These are phyloP conservation scores for Popillia japonica DNA, from an alignment of 1,140 invertebrate species.

Conservation along the genomic window DNA sequence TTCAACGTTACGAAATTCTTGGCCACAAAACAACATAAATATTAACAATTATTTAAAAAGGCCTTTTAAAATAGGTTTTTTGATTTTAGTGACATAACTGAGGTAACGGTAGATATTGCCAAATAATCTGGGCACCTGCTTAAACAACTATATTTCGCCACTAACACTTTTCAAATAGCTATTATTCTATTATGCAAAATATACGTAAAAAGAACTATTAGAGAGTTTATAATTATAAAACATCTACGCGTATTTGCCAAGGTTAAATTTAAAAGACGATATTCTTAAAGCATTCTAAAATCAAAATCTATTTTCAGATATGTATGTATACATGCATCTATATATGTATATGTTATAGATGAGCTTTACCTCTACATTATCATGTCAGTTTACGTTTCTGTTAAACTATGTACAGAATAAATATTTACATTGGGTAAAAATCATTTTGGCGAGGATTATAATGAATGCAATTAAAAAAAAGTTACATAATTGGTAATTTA, in stretches of 20 bases:
- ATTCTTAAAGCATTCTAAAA: neutral
- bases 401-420: neutral
- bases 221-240: neutral
- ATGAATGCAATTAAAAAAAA: slow-evolving; percentile 1
- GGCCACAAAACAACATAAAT: too few species aligned
- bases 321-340: neutral
- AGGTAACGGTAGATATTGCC: neutral
- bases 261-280: neutral
- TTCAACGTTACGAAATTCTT: too few species aligned
- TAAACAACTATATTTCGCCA: neutral
- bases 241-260: neutral
- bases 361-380: neutral
- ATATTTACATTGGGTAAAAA: slow-evolving; percentile 7
- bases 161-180: neutral
- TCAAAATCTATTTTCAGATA: neutral
- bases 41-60: too few species aligned
- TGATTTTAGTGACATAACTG: neutral
- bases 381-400: neutral
- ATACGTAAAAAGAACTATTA: neutral
- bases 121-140: neutral
- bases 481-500: slow-evolving; percentile 8
- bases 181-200: neutral
- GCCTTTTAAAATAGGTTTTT: neutral
- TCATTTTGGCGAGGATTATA: slow-evolving; percentile 2
- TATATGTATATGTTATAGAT: neutral